Evolutionary conservation across 2,888 invertebrate species (phyloP), one percentile per base, ranked within the genome.

Genomic region (Spilarctia lutea): DNA sequence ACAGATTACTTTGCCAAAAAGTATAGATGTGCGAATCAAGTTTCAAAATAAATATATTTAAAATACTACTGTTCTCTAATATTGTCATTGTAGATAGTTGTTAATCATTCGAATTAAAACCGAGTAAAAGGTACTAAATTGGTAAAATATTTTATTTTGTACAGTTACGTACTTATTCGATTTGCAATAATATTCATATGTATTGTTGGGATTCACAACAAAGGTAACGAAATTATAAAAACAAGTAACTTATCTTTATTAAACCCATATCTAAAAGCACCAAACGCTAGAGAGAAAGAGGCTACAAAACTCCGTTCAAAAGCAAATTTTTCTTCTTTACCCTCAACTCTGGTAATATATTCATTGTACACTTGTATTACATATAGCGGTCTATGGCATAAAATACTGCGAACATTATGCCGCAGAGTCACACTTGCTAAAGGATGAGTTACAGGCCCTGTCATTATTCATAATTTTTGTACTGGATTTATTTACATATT

Each of bases 181-280:
- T 67, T 68, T n/a, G 63, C 24, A 33, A 65, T 52, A 74, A 10
- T 52, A 52, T n/a, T n/a, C n/a, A 20, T 52, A 74, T 75, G 68
- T 65, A 27, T 75, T 75, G 56, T 74, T 78, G 76, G 74, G 70
- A 35, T 24, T 74, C 75, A 77, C 81, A 79, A 80, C 74, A 74
- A 78, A 72, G 75, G 18, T 30, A 63, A 30, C 18, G 2, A 84
- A 87, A 88, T 87, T 86, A 85, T 90, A 89, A 90, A 90, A 89
- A 86, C 87, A 88, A 89, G 90, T 88, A 85, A 88, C 87, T 84
- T 82, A 88, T 88, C 86, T 89, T 87, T 88, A 88, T 89, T 88
- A 88, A 87, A 87, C 84, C 82, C 82, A 79, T 79, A 86, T 83
- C 80, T 35, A 45, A 84, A 75, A 85, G 75, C 75, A 39, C 73